A percentile compares a stretch with the other conserved stretches of the same genome.
Conservation (phyloP, 2,888 invertebrate species). For the Drosophila fulvimacula region DNA sequence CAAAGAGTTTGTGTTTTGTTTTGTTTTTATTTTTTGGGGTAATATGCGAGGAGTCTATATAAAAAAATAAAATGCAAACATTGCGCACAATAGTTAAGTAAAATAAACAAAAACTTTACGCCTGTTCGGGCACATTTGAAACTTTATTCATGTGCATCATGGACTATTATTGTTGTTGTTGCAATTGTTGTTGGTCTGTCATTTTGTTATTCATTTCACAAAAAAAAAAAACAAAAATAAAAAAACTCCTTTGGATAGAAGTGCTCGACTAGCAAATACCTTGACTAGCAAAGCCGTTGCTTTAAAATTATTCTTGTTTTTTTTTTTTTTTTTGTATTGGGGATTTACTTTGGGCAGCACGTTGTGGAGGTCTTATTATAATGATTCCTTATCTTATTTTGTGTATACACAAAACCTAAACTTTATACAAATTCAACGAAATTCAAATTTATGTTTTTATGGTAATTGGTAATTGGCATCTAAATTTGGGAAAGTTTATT, state of each 20-base stretch:
- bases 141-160: conserved; percentile 56
- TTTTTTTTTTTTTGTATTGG: background rate
- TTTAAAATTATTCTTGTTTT: background rate
- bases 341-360: background rate
- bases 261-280: background rate
- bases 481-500: background rate
- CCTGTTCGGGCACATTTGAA: conserved; percentile 50
- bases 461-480: background rate
- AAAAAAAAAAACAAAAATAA: background rate
- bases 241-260: background rate
- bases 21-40: background rate
- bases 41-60: background rate
- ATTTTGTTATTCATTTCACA: conserved; percentile 47
- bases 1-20: background rate
- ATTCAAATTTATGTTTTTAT: no score
- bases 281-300: background rate
- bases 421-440: background rate
- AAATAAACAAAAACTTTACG: conserved; percentile 64
- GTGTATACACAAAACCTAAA: background rate
- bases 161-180: conserved; percentile 6
- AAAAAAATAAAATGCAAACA: conserved; percentile 37
- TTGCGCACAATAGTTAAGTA: conserved; percentile 48
- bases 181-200: conserved; percentile 30
- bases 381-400: no score
- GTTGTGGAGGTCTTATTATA: background rate